Base-by-base conservation (phyloP, 1,140 invertebrate genomes). In the Pseudomyrmex concolor region DNA sequence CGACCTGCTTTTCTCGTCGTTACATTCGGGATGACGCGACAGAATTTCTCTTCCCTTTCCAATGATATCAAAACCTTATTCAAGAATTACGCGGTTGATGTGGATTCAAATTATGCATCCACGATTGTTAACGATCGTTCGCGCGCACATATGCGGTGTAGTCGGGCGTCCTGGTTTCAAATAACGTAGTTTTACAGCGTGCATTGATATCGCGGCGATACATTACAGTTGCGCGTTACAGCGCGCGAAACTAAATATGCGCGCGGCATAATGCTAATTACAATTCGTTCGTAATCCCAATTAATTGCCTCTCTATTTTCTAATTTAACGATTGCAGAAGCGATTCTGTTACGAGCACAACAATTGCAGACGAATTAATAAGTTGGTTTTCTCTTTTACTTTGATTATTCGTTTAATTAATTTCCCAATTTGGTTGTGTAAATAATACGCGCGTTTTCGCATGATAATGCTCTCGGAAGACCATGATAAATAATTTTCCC, bases 61-160 rank as follows among this genome's bases (percentile, higher is more conserved):
- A 51, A 48, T 34, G 43, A 51, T 77, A 68, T 83, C 77, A 83
- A 77, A 77, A 51, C 19, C 48, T 48, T 48, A 15, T 77, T 67
- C 54, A 5, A 8, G 50, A n/a, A 0, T 34, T 34, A 34, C 34
- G 34, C 5, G n/a, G 43, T 43, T 59, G 19, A 50, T 12, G 25
- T n/a, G 50, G 60, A 34, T 78, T 54, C 50, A 64, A 54, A 71
- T 84, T 72, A 73, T 9, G n/a, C 13, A 22, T 34, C 34, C 34
- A 7, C 5, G 34, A 34, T 34, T n/a, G n/a, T n/a, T n/a, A 34
- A 34, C 34, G 34, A 34, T 34, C 34, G 0, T 34, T 0, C 34
- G 34, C 34, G 34, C 34, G 34, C 34, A 34, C 2, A 22, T 22
- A 25, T 3, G 34, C 34, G 0, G 5, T 7, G 34, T 4, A 34